A percentile compares a stretch with the other conserved stretches of the same genome.
These are phyloP conservation scores for Toxotes lorentzi DNA, from an alignment of 2,797 vertebrate genomes.

Conservation along the genomic window DNA sequence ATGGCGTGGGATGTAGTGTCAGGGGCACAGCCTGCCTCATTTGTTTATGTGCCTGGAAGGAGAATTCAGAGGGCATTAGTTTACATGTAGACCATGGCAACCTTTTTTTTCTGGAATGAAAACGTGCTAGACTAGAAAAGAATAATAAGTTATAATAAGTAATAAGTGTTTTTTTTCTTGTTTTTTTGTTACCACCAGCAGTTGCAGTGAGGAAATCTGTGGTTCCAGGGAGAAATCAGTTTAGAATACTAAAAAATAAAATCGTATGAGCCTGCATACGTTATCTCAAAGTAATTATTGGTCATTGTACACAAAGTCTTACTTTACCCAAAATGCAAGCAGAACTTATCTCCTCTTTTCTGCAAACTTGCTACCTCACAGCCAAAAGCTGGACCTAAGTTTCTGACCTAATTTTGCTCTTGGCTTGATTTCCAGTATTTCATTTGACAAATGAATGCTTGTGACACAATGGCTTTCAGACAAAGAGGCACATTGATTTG, in stretches of 20 bases:
- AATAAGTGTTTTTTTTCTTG: slow-evolving; percentile 16
- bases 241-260: background rate
- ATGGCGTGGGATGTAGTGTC: slow-evolving; percentile 68
- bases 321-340: background rate
- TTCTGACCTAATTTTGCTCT: slow-evolving; percentile 71
- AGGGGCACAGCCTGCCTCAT: slow-evolving; percentile 55
- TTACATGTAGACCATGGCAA: slow-evolving; percentile 62
- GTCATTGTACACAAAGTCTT: background rate
- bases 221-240: background rate
- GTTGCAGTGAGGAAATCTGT: slow-evolving; percentile 19
- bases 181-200: background rate
- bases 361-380: slow-evolving; percentile 23
- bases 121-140: slow-evolving; percentile 20
- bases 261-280: background rate
- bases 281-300: background rate
- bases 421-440: slow-evolving; percentile 52
- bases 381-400: slow-evolving; percentile 16
- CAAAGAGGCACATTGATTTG: slow-evolving; percentile 69
- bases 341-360: background rate
- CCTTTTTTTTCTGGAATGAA: slow-evolving; percentile 47
- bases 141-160: slow-evolving; percentile 17
- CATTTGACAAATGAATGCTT: slow-evolving; percentile 53
- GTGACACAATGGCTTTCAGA: slow-evolving; percentile 60
- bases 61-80: slow-evolving; percentile 66
- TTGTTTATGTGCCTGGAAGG: slow-evolving; percentile 65